Base-by-base conservation (phyloP, 2,797 vertebrate genomes). In the Dipus sagitta region DNA sequence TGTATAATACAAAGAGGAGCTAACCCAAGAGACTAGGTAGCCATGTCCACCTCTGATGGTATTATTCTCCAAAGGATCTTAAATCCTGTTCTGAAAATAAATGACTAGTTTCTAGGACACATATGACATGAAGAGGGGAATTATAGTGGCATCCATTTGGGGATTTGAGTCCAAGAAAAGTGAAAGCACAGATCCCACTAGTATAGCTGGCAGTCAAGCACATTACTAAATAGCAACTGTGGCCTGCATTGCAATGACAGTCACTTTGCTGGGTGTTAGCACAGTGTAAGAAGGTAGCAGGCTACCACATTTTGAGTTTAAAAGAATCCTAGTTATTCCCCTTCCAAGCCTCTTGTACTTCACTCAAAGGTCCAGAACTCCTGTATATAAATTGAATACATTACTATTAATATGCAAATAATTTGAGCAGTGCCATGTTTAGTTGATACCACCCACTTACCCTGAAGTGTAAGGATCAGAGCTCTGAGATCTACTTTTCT, bases 1-100 rank as follows among this genome's bases (percentile, higher is more conserved):
- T 94, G 88, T 88, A 75, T 78, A 94, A 92, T 92, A 94, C 67
- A 86, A 81, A 95, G n/a, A 92, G n/a, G 62, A 80, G 76, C 68
- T 21, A 70, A 52, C 52, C 26, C 0, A 0, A 85, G 92, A 88
- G 38, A 85, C 13, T 30, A 74, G 64, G 38, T 62, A 94, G 81
- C 38, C 68, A 88, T 1, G 5, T 52, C 87, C 93, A 85, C 74
- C 78, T 95, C 78, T 21, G 24, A 28, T n/a, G 42, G 24, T 30
- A 85, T 89, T 95, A 70, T 94, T 96, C 81, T 75, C 87, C 30
- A 30, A 94, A 93, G 92, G 72, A 78, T 91, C 70, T 84, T 91
- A 95, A 94, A 83, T 83, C 76, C 64, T 80, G 12, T 76, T 92
- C 62, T 82, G 79, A 86, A 97, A 95, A 91, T 87, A 94, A 95